phyloP scores from a whole-genome alignment of 2,888 invertebrate genomes.

The Dolichomitus sp. region DNA sequence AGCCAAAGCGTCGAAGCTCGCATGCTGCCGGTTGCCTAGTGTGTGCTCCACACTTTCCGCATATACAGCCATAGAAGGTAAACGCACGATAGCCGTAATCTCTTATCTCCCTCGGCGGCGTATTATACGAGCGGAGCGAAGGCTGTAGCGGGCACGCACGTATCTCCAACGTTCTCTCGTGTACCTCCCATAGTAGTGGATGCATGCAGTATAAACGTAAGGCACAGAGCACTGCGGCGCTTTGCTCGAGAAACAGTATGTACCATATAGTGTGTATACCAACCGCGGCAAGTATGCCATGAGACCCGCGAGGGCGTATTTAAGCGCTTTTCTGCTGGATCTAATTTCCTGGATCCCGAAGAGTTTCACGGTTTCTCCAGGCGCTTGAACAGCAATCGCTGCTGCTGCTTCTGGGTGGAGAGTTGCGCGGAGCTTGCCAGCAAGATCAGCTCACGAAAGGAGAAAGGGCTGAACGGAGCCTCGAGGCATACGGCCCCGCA shows the following conservation, averaged over 20 bases:
- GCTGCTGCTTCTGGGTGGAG: conserved; percentile 5
- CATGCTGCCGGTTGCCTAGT: conserved; percentile 40
- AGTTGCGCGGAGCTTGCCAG: not conserved
- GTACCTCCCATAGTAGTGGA: conserved; percentile 2
- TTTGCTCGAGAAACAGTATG: conserved; percentile 16
- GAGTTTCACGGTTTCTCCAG: conserved; percentile 57
- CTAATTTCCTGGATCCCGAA: conserved; percentile 74
- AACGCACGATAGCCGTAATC: conserved; percentile 77
- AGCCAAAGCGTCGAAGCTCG: conserved; percentile 16
- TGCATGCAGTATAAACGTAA: conserved; percentile 7
- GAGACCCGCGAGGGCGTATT: conserved; percentile 62
- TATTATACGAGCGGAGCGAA: conserved; percentile 54
- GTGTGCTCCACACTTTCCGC: conserved; percentile 19
- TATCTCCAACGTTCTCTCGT: conserved; percentile 25
- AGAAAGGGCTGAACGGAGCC: conserved; percentile 21
- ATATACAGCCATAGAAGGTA: conserved; percentile 72
- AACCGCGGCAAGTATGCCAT: not conserved
- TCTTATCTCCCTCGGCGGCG: conserved; percentile 74
- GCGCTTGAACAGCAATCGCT: not conserved
- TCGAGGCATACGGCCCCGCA: conserved; percentile 11
- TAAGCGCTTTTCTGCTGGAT: conserved; percentile 67
- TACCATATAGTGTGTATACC: not conserved
- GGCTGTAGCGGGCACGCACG: conserved; percentile 41
- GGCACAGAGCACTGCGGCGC: conserved; percentile 11
- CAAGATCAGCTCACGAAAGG: conserved; percentile 12